phyloP scores from a whole-genome alignment of 1,140 invertebrate genomes.

The Nasonia giraulti region DNA sequence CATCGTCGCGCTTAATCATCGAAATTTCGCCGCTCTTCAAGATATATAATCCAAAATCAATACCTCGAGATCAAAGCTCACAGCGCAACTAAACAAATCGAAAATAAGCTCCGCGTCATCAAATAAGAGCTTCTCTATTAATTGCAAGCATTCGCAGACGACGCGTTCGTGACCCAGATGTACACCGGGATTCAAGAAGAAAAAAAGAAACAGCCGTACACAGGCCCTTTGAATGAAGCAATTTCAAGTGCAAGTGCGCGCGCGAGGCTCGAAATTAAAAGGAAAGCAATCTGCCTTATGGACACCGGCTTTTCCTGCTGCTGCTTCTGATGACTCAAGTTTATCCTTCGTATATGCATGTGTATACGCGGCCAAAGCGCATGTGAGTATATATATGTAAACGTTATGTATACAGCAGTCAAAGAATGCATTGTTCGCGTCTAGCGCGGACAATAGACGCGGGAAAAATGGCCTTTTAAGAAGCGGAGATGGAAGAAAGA shows the following conservation, averaged over 20 bases:
- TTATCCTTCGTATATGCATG: neutral
- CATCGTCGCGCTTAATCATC: no score
- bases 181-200: no score
- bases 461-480: neutral
- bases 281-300: neutral
- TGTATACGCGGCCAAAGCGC: neutral
- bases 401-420: neutral
- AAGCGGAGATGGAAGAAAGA: neutral
- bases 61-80: neutral
- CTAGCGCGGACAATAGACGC: no score
- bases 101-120: neutral
- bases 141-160: neutral
- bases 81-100: neutral
- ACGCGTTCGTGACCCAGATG: no score
- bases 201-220: no score
- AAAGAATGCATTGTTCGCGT: neutral
- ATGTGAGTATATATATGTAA: neutral
- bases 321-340: neutral
- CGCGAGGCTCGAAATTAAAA: neutral
- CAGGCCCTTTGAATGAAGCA: neutral
- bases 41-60: neutral
- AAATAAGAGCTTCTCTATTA: neutral
- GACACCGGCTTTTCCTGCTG: neutral
- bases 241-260: conserved; percentile 12
- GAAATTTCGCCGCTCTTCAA: no score